Percentiles rank a stretch among this genome's conserved stretches.
These are phyloP conservation scores for Halisarca cf. caerulea DNA, from an alignment of 37 sponge, comb jelly and placozoan species.

Conservation along the genomic window DNA sequence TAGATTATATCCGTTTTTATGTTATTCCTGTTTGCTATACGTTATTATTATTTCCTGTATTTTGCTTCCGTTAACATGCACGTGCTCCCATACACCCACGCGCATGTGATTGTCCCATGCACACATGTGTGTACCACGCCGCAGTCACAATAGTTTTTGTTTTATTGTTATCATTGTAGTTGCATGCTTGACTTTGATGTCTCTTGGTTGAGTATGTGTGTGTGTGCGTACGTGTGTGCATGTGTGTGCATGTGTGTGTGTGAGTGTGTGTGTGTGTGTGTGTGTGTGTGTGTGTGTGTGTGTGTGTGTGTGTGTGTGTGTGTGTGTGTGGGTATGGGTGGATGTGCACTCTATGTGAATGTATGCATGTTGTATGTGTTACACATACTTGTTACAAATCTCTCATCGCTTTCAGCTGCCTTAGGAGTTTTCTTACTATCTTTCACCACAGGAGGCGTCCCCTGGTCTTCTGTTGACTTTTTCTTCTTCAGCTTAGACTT, in stretches of 20 bases:
- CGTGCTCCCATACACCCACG: no score
- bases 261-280: slow-evolving; percentile 5
- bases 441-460: background rate
- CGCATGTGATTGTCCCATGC: no score
- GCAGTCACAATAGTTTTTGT: no score
- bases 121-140: no score
- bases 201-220: slow-evolving; percentile 31
- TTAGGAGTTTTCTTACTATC: background rate
- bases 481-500: background rate
- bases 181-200: no score
- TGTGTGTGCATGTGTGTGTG: slow-evolving; percentile 7
- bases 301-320: slow-evolving; percentile 7
- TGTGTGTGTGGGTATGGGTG: slow-evolving; percentile 21
- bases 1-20: no score
- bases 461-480: background rate
- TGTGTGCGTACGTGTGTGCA: slow-evolving; percentile 23
- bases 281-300: slow-evolving; percentile 21
- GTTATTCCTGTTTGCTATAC: no score
- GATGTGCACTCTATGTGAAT: background rate
- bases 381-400: background rate
- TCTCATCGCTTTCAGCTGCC: background rate
- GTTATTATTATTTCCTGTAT: no score
- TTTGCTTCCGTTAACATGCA: no score
- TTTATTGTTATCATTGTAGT: no score
- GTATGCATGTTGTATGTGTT: background rate